A percentile compares a stretch with the other conserved stretches of the same genome.
Conservation (phyloP, 2,113 vertebrate species). For the Dendrocopos noguchii region DNA sequence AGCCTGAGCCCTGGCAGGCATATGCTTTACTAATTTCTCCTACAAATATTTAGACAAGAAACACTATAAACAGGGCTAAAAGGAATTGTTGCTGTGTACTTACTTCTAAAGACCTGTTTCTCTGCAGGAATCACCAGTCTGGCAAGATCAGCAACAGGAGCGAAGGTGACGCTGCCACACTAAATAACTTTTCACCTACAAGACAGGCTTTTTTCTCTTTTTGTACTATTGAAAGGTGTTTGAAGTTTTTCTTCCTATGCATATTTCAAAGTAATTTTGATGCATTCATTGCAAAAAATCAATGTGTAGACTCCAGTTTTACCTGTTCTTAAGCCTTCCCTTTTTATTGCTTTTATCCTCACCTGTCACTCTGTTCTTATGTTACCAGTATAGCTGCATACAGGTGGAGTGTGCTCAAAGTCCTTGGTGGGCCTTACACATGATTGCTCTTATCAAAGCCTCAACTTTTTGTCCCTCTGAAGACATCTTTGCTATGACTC, state of each 20-base stretch:
- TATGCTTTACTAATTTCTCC: conserved; percentile 24
- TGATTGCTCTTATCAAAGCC: neutral
- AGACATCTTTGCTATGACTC: neutral
- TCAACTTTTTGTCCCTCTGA: neutral
- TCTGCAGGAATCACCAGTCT: conserved; percentile 45
- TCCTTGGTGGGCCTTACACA: neutral
- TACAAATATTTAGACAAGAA: conserved; percentile 57
- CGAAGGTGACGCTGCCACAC: conserved; percentile 27
- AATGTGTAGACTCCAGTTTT: neutral
- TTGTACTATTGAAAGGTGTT: conserved; percentile 4
- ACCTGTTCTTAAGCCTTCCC: neutral
- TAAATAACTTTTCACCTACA: conserved; percentile 25
- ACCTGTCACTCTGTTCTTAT: neutral
- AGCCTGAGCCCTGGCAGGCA: neutral
- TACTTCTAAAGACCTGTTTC: conserved; percentile 46
- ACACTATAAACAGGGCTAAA: neutral
- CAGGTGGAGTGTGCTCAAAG: conserved; percentile 17
- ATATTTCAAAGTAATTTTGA: conserved; percentile 55
- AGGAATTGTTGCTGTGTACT: neutral
- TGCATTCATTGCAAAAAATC: conserved; percentile 29
- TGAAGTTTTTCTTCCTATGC: conserved; percentile 9
- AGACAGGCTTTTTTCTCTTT: conserved; percentile 40
- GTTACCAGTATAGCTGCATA: neutral
- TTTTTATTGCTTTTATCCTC: conserved; percentile 42
- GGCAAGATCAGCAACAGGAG: conserved; percentile 24